Evolutionary conservation across 2,113 vertebrate genomes (phyloP).

Genomic region (Takifugu bimaculatus): DNA sequence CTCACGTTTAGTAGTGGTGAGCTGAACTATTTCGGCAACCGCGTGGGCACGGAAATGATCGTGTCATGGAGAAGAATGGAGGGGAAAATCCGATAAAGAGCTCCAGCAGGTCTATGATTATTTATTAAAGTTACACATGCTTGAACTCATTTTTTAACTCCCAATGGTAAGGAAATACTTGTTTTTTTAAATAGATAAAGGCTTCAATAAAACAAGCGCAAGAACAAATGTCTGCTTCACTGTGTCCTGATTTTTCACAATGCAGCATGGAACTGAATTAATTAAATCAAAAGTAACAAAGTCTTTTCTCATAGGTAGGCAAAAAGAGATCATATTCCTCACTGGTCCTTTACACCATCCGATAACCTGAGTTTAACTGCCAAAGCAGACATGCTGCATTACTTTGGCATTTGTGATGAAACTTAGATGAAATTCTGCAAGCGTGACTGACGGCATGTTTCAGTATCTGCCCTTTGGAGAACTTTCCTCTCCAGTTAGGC

Average conservation of each 20-base stretch:
- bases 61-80: conserved; percentile 40
- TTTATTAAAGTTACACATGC: conserved; percentile 52
- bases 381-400: conserved; percentile 1
- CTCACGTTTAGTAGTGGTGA: background rate
- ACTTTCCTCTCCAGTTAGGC: conserved; percentile 29
- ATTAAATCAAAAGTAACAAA: too few species aligned
- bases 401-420: conserved; percentile 20
- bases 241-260: conserved; percentile 6
- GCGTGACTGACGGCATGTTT: conserved; percentile 34
- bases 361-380: conserved; percentile 26
- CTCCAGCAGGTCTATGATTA: conserved; percentile 35
- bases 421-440: conserved; percentile 35
- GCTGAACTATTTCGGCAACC: conserved; percentile 6
- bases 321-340: too few species aligned
- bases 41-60: conserved; percentile 23
- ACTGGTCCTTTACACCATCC: too few species aligned
- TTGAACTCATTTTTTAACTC: conserved; percentile 42
- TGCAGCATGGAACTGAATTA: background rate
- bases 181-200: conserved; percentile 20
- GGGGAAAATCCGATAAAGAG: conserved; percentile 45
- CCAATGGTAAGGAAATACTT: conserved; percentile 36
- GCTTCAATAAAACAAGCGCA: conserved; percentile 25
- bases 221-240: conserved; percentile 2
- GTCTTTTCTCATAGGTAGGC: too few species aligned
- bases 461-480: conserved; percentile 32